Evolutionary conservation across 1,140 invertebrate species (phyloP), one percentile per base, ranked within the genome.

Genomic region (Conus ventricosus): DNA sequence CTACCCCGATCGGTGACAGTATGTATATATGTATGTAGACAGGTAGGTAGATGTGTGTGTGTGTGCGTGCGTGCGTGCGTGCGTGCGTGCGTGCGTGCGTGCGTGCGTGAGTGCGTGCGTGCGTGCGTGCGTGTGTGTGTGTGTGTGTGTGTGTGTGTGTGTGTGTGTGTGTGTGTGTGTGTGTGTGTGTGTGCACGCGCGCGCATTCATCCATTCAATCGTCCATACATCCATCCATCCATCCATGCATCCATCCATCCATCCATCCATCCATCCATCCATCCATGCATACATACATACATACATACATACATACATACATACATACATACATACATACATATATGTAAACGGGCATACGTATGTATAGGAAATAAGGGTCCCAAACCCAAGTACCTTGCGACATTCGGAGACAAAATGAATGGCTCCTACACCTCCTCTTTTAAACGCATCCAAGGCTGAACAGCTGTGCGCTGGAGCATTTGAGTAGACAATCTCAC

Each of bases 131-230:
- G n/a, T 80, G 39, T 11, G 75, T 76, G 75, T 76, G 75, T 76
- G 75, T 76, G 23, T n/a, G 75, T 76, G 75, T 76, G 75, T 76
- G 75, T 76, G 75, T 76, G 75, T 76, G 75, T 76, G 75, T 76
- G 75, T 76, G 75, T 76, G 75, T 76, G 75, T 76, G 75, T 76
- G 75, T 76, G 75, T 76, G 75, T 76, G 75, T 76, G 75, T 76
- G 75, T 76, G 75, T 60, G 57, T 60, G 75, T 76, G 75, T 76
- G 75, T 76, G 75, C 23, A 23, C 23, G 75, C 23, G 75, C 23
- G 23, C 23, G 75, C 23, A 23, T 76, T 8, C 23, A 23, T 76
- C 8, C 23, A 23, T 76, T 8, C 23, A 39, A 8, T 8, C 23
- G 75, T 76, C 8, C 23, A 23, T 76, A 23, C 23, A 76, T 8